Evolutionary conservation across 2,888 invertebrate species (phyloP), one percentile per base, ranked within the genome.

Genomic region (Ophonus ardosiacus): DNA sequence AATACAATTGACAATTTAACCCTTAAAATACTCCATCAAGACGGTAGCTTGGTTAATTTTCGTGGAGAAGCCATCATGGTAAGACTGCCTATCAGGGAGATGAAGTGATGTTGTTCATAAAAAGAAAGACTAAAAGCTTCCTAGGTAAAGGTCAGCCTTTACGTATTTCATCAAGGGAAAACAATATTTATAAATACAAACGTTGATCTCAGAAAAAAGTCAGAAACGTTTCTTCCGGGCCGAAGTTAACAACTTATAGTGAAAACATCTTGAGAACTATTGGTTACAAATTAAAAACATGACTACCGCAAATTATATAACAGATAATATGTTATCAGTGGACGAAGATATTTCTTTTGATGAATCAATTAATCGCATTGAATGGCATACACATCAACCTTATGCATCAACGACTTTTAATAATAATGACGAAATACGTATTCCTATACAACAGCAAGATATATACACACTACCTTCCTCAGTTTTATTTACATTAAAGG

Each of bases 361-460:
- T 8, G 59, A 59, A 7, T 59, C 59, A 7, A 18, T 59, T 59
- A 59, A 3, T 3, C 59, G 59, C 5, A 59, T 59, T 5, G 87
- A 88, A 85, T 86, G 87, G 84, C 89, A 88, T 68, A 86, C 86
- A 31, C 88, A 88, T 86, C 86, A 86, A 81, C 87, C 88, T 71
- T 88, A 88, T 83, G 84, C 87, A 40, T 81, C 86, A 31, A 79
- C 86, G 24, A 84, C 86, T 68, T 87, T 84, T 85, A 86, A 88
- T 83, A 87, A 88, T 71, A 89, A 88, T 85, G 89, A 88, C 88
- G 88, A 89, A 87, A 88, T 88, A 40, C 86, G 88, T n/a, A 88
- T 88, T 63, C 88, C 88, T 17, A 86, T 88, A 31, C 86, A 88
- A 85, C 87, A 88, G 65, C 86, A 86, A 43, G 88, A 89, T 85